phyloP scores from a whole-genome alignment of 2,888 invertebrate species.

The Cordilura impudica region DNA sequence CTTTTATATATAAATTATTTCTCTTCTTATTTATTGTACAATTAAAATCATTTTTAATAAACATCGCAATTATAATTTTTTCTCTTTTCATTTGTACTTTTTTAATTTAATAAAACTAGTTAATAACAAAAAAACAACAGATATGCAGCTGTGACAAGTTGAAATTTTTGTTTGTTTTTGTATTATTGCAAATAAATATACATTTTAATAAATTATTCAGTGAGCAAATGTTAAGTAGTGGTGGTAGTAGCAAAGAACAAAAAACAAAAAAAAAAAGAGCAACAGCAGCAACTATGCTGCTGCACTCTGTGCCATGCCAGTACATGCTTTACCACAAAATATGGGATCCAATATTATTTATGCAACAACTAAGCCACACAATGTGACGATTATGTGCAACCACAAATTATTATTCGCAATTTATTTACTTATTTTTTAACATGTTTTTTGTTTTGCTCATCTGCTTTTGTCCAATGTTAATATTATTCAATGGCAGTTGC shows the following conservation, averaged over 20 bases:
- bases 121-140: not conserved
- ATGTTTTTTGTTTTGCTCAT: not conserved
- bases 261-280: not conserved
- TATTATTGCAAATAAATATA: not conserved
- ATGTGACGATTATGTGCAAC: constrained; percentile 60
- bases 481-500: not conserved
- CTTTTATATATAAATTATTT: no score
- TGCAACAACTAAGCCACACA: constrained; percentile 54
- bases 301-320: not conserved
- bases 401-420: constrained; percentile 57
- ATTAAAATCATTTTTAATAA: no score
- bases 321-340: constrained; percentile 43
- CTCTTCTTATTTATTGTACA: no score
- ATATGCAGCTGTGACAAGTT: constrained; percentile 24
- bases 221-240: constrained; percentile 18
- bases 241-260: not conserved
- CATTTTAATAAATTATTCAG: not conserved
- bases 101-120: no score
- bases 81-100: no score
- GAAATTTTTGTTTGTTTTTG: not conserved
- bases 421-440: constrained; percentile 53
- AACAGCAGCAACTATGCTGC: not conserved
- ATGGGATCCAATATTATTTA: constrained; percentile 42
- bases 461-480: constrained; percentile 2
- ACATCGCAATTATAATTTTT: no score